A percentile compares a stretch with the other conserved stretches of the same genome.
Conservation (phyloP, 2,113 vertebrate genomes). For the Tiliqua scincoides region DNA sequence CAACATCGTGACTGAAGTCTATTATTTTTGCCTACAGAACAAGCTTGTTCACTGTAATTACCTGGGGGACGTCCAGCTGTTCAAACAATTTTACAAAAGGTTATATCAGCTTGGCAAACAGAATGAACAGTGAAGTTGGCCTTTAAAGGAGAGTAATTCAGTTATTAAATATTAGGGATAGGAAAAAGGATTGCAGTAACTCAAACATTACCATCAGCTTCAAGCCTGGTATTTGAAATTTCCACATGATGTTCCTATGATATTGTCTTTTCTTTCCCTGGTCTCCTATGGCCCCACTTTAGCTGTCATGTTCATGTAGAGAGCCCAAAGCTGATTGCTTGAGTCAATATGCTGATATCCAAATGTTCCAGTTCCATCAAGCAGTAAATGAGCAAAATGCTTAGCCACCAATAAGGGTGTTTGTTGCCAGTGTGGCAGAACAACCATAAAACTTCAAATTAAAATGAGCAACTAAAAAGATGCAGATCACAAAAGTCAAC, state of each 20-base stretch:
- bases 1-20: neutral
- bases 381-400: slow-evolving; percentile 72
- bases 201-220: neutral
- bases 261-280: slow-evolving; percentile 59
- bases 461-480: neutral
- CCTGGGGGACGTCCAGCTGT: neutral
- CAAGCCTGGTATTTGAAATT: neutral
- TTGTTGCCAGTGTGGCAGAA: slow-evolving; percentile 67
- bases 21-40: neutral
- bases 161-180: neutral
- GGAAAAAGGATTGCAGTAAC: neutral
- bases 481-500: neutral
- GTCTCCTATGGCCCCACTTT: slow-evolving; percentile 75
- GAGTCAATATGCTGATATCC: slow-evolving; percentile 63
- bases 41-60: neutral
- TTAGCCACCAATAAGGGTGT: slow-evolving; percentile 75
- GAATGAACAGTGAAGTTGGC: neutral
- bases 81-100: neutral
- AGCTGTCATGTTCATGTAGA: slow-evolving; percentile 73
- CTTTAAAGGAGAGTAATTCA: neutral
- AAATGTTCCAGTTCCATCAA: slow-evolving; percentile 72
- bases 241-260: neutral
- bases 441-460: slow-evolving; percentile 55
- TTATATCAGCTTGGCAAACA: neutral
- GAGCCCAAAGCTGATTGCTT: slow-evolving; percentile 66